Conservation (phyloP, 2,797 vertebrate genomes). For the Pangasius krempfi region DNA sequence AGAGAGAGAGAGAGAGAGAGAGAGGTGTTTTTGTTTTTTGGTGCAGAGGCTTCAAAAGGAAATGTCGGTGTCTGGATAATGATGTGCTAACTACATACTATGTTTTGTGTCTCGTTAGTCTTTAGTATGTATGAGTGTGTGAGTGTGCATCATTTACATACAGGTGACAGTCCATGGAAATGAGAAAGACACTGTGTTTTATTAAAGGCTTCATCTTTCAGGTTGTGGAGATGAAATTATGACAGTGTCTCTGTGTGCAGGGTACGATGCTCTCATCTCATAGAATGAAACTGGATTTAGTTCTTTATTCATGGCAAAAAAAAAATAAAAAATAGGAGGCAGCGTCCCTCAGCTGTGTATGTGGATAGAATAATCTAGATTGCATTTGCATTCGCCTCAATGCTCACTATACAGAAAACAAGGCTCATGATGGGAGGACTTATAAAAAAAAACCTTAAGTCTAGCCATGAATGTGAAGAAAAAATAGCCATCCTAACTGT, state of each 20-base stretch:
- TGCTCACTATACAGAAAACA: conserved; percentile 6
- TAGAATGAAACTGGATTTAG: conserved; percentile 18
- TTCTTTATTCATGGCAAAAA: conserved; percentile 15
- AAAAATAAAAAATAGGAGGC: not conserved
- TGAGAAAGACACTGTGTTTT: conserved; percentile 20
- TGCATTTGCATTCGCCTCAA: conserved; percentile 25
- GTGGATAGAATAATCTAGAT: conserved; percentile 22
- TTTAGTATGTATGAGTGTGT: not conserved
- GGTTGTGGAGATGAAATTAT: conserved; percentile 29
- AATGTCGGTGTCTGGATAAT: conserved; percentile 6
- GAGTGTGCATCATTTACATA: conserved; percentile 11
- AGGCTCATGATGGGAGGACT: conserved; percentile 1
- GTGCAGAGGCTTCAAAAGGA: conserved; percentile 56
- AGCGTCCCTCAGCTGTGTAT: not conserved
- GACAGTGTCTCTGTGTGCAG: conserved; percentile 24
- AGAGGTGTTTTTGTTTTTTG: conserved; percentile 51
- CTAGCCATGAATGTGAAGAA: not conserved
- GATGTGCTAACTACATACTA: not conserved
- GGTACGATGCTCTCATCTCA: conserved; percentile 2
- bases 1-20: conserved; percentile 14
- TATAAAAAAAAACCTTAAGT: not conserved
- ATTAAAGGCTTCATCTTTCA: not conserved
- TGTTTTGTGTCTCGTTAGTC: not conserved
- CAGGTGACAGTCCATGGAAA: conserved; percentile 19
- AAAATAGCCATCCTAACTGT: not conserved